Conservation (phyloP, 1,140 invertebrate species). For the Drosophila gunungcola region DNA sequence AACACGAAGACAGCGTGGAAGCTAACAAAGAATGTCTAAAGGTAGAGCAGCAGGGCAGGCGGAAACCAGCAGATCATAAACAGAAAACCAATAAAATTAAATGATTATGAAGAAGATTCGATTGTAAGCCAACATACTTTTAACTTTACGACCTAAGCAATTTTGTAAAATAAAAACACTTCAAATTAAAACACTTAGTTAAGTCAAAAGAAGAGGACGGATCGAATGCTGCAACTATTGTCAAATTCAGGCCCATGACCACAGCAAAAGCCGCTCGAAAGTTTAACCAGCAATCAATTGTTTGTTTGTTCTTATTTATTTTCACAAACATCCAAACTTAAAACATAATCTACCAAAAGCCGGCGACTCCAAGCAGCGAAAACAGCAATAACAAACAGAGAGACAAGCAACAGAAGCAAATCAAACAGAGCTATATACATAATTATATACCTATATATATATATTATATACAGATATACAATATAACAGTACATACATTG, state of each 20-base stretch:
- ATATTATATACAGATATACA: conserved; percentile 74
- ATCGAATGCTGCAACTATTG: conserved; percentile 50
- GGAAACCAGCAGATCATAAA: conserved; percentile 29
- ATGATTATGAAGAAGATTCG: conserved; percentile 71
- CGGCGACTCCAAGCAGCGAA: conserved; percentile 12
- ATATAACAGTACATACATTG: conserved; percentile 63
- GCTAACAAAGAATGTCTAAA: conserved; percentile 48
- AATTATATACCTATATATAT: conserved; percentile 70
- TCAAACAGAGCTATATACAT: conserved; percentile 82
- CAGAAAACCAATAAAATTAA: conserved; percentile 61
- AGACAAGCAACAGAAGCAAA: conserved; percentile 78
- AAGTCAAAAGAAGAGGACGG: conserved; percentile 44
- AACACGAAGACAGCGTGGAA: conserved; percentile 39
- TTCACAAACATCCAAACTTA: neutral
- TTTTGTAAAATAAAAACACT: conserved; percentile 81
- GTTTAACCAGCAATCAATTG: neutral
- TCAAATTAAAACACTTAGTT: conserved; percentile 69
- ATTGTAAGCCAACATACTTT: conserved; percentile 81
- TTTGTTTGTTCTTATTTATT: conserved; percentile 17
- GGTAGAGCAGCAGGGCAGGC: conserved; percentile 47
- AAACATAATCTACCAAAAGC: conserved; percentile 1
- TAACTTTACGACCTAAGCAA: conserved; percentile 75
- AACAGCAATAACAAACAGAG: conserved; percentile 47
- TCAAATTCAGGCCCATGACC: conserved; percentile 36
- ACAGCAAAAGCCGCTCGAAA: conserved; percentile 17